Evolutionary conservation across 2,113 vertebrate species (phyloP).

Genomic region (Apus apus): DNA sequence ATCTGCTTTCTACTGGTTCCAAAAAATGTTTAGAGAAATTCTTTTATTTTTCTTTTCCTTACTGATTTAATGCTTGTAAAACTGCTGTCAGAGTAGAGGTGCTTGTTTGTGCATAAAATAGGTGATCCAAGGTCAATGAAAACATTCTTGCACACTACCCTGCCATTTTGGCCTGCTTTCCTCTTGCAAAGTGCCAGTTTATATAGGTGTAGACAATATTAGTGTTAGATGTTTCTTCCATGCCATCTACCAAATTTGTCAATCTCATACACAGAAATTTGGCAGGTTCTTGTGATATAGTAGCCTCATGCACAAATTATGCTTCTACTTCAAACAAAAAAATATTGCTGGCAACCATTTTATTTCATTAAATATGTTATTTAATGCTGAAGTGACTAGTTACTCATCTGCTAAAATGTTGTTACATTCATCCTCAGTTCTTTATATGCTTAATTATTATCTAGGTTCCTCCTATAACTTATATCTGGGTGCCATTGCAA

Average conservation of each 20-base stretch:
- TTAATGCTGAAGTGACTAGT: not conserved
- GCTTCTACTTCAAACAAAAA: not conserved
- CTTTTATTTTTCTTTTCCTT: not conserved
- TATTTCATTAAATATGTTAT: not conserved
- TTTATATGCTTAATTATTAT: not conserved
- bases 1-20: not conserved
- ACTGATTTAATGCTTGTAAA: not conserved
- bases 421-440: not conserved
- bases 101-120: not conserved
- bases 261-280: not conserved
- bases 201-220: too few relatives aligned
- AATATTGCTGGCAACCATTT: not conserved
- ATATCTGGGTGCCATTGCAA: not conserved
- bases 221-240: fast-evolving
- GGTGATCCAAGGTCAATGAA: not conserved
- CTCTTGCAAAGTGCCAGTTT: not conserved
- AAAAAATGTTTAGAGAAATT: not conserved
- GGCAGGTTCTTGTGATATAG: not conserved
- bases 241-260: not conserved
- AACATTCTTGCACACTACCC: not conserved
- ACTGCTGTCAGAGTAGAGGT: not conserved
- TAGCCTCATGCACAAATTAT: not conserved
- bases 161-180: not conserved
- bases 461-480: not conserved
- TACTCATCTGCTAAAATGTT: not conserved